phyloP scores from a whole-genome alignment of 2,797 vertebrate genomes.

The Dromococcyx pavoninus region DNA sequence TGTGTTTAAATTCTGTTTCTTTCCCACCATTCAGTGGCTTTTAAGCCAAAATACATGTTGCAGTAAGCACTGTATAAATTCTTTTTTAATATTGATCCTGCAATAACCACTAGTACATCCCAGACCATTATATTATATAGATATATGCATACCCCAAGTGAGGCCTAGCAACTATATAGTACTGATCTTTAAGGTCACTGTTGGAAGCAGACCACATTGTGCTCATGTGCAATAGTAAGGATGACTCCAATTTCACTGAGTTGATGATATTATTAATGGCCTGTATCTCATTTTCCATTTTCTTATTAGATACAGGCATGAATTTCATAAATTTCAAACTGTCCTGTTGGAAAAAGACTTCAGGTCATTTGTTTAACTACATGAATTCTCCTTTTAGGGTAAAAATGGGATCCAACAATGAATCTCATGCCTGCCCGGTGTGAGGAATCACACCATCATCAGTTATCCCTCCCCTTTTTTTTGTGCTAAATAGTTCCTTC shows the following conservation, averaged over 20 bases:
- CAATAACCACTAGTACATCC: background rate
- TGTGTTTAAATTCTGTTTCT: slow-evolving; percentile 2
- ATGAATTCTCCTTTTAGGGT: background rate
- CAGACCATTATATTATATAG: background rate
- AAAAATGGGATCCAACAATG: background rate
- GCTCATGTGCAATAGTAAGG: background rate
- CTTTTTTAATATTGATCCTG: background rate
- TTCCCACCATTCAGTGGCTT: background rate
- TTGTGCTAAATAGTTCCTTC: background rate
- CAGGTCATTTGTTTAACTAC: background rate
- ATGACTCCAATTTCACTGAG: background rate
- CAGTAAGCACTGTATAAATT: background rate
- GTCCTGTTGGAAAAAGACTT: background rate
- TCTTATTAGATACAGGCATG: background rate
- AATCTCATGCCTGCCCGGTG: accelerated
- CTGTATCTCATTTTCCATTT: background rate
- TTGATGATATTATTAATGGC: background rate
- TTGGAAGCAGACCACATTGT: background rate
- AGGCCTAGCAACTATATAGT: background rate
- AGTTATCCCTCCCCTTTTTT: background rate
- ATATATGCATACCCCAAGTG: background rate
- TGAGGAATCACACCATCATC: background rate
- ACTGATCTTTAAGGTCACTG: background rate
- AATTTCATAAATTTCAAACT: background rate
- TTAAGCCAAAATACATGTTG: background rate